Evolutionary conservation across 2,113 vertebrate genomes (phyloP), one percentile per base, ranked within the genome.

Genomic region (Embiotoca jacksoni): DNA sequence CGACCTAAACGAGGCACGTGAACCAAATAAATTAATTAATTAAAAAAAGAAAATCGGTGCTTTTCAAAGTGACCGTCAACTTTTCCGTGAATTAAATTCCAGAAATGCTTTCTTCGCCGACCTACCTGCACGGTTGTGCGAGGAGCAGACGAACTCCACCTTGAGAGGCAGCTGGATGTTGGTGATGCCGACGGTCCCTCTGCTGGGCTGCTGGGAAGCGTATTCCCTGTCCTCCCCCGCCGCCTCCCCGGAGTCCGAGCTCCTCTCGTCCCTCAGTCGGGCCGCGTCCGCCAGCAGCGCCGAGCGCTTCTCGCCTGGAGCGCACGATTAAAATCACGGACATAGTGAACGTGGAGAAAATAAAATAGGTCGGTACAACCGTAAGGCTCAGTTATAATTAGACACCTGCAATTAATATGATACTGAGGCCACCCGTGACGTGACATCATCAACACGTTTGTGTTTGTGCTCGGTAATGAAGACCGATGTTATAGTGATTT

Each of bases 91-190:
- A 11, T 44, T 44, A 37, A 37, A 37, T 7, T 37, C 4, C 37
- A 37, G 37, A 2, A 37, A 37, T 37, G 37, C 7, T 4, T 37
- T 37, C 37, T 23, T 23, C 23, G 23, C 23, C 23, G 23, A 23
- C 23, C n/a, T 87, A 94, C 94, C 94, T 89, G 91, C 4, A 1
- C 84, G 89, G 72, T 32, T 81, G 36, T 89, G 89, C 9, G 92
- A 92, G 0, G 94, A 94, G 81, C 94, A 94, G 57, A 95, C 93
- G 80, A 94, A 96, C 31, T 95, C 95, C 70, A 94, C 91, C 69
- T 95, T 96, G 3, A 96, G 94, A 11, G 94, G 95, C 54, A 96
- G 94, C 84, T 92, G 94, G 57, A 95, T 91, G 66, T 90, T 85
- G 15, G 91, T 86, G 89, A 95, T 94, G 76, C 47, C 37, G 57